Conservation (phyloP, 2,113 vertebrate genomes). For the Zapornia atra region DNA sequence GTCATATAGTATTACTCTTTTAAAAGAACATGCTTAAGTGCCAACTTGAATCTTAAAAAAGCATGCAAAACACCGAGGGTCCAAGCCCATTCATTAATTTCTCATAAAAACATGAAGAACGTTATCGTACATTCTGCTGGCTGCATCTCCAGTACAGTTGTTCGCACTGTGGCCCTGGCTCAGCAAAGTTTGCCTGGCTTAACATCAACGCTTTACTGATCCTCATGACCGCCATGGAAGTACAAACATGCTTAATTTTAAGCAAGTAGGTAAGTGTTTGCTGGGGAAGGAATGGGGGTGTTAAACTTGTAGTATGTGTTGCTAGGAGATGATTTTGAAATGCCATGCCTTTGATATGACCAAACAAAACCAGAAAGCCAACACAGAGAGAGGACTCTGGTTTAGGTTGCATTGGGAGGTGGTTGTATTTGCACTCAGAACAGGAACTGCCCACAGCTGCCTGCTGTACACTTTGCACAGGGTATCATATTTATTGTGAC, state of each 20-base stretch:
- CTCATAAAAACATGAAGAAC: conserved; percentile 58
- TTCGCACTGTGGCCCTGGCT: conserved; percentile 34
- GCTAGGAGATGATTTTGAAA: neutral
- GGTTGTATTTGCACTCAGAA: neutral
- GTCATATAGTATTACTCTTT: conserved; percentile 66
- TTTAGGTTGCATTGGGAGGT: neutral
- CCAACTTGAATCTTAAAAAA: conserved; percentile 67
- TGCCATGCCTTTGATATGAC: neutral
- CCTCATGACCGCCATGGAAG: neutral
- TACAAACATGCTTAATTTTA: neutral
- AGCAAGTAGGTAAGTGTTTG: neutral
- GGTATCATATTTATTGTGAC: neutral
- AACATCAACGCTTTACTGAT: neutral
- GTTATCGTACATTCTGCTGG: conserved; percentile 65
- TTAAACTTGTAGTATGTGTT: neutral
- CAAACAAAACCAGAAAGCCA: neutral
- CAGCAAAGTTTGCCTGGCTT: conserved; percentile 20
- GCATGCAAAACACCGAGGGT: conserved; percentile 58
- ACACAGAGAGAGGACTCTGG: neutral
- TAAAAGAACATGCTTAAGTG: conserved; percentile 70
- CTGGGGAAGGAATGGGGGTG: neutral
- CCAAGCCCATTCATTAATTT: conserved; percentile 44
- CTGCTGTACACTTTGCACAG: neutral
- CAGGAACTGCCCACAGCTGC: conserved; percentile 24
- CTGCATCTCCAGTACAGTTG: conserved; percentile 62